phyloP scores from a whole-genome alignment of 2,113 vertebrate genomes.

The Eulemur rufifrons region DNA sequence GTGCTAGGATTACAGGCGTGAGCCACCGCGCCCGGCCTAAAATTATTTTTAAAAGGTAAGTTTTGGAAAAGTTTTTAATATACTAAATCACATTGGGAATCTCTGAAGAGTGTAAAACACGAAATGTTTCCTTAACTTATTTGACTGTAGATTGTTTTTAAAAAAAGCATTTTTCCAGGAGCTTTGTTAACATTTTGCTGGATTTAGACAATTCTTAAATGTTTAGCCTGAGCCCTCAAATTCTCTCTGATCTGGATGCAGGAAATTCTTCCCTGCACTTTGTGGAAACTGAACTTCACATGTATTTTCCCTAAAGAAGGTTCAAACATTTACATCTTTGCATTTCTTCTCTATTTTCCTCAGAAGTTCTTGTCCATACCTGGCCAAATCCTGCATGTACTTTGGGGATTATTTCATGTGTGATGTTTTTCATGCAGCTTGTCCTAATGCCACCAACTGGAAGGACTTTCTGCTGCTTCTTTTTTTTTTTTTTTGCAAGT shows the following conservation, averaged over 20 bases:
- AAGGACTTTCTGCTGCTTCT: not conserved
- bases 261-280: not conserved
- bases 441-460: not conserved
- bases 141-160: not conserved
- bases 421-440: not conserved
- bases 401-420: not conserved
- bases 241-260: not conserved
- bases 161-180: not conserved
- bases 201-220: not conserved
- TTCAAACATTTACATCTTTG: not conserved
- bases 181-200: not conserved
- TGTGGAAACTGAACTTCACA: not conserved
- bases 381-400: not conserved
- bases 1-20: too few relatives aligned
- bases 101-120: not conserved
- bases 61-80: not conserved
- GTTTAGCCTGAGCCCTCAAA: not conserved
- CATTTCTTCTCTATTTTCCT: not conserved
- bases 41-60: not conserved
- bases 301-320: not conserved
- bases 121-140: not conserved
- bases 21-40: not conserved
- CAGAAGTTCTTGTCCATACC: not conserved
- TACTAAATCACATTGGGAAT: not conserved
- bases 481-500: too few relatives aligned